Evolutionary conservation across 2,113 vertebrate species (phyloP).

Genomic region (Alligator sinensis): DNA sequence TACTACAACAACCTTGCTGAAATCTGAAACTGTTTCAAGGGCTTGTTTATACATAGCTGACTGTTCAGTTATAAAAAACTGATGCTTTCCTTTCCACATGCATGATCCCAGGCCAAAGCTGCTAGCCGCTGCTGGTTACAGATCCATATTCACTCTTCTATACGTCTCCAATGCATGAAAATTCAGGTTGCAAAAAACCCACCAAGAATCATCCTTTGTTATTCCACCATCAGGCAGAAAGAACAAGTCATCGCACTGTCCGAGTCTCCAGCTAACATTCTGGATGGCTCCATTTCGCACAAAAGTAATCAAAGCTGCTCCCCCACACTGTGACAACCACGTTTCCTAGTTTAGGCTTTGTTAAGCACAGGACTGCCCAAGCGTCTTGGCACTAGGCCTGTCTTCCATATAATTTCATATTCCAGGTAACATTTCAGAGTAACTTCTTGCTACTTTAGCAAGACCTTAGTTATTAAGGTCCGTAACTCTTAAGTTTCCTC

Average conservation of each 20-base stretch:
- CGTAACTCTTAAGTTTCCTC: neutral
- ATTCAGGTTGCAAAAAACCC: accelerated
- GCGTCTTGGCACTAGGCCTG: neutral
- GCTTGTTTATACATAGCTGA: accelerated
- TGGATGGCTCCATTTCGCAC: accelerated
- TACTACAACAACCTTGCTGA: neutral
- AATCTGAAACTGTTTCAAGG: accelerated
- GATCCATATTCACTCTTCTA: accelerated
- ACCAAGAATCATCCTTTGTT: accelerated
- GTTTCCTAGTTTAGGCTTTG: neutral
- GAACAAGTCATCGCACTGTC: accelerated
- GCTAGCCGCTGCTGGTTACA: accelerated
- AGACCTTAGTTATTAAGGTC: neutral
- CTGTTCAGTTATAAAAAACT: neutral
- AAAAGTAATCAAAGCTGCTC: accelerated
- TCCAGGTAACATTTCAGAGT: neutral
- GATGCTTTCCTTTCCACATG: neutral
- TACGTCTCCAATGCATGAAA: accelerated
- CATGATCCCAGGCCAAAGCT: neutral
- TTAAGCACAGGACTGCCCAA: neutral
- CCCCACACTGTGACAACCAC: accelerated
- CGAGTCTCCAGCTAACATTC: accelerated
- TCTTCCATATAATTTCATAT: neutral
- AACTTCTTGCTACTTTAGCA: neutral
- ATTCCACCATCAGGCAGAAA: too few species aligned